phyloP scores from a whole-genome alignment of 1,140 invertebrate species.

The Diachasmimorpha longicaudata region DNA sequence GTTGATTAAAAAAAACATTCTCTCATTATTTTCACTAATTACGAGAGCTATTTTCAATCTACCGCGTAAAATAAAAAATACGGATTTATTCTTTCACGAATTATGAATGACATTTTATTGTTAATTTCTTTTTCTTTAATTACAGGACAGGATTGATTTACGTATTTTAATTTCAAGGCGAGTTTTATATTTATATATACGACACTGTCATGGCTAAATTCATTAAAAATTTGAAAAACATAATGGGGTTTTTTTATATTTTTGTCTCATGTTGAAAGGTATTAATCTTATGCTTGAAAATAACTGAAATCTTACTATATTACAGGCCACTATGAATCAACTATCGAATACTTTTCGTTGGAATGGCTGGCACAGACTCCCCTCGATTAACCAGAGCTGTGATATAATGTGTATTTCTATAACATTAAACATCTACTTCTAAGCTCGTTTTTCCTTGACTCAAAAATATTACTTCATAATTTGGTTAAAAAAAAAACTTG shows the following conservation, averaged over 20 bases:
- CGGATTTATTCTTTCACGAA: not conserved
- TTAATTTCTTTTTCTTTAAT: conserved; percentile 13
- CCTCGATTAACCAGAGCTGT: not conserved
- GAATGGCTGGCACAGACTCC: conserved; percentile 16
- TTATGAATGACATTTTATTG: conserved; percentile 17
- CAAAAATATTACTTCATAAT: not conserved
- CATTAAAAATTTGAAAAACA: not conserved
- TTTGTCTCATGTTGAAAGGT: not conserved
- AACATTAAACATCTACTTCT: not conserved
- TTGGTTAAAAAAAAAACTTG: not conserved
- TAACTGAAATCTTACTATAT: conserved; percentile 22
- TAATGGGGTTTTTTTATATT: conserved; percentile 2
- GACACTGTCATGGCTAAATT: not conserved
- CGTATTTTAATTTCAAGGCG: conserved; percentile 29
- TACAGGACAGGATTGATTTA: conserved; percentile 1
- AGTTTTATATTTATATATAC: conserved; percentile 21
- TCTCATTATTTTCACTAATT: not conserved
- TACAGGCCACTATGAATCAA: conserved; percentile 31
- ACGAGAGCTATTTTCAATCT: not conserved
- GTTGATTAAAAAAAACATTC: conserved; percentile 7
- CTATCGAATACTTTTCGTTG: conserved; percentile 28
- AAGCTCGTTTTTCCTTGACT: not conserved
- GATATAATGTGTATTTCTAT: not conserved
- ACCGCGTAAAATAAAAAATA: not conserved
- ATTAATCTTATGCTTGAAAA: conserved; percentile 7